Base-by-base conservation (phyloP, 64 coral and sea anemone genomes). In the Catalaphyllia jardinei region DNA sequence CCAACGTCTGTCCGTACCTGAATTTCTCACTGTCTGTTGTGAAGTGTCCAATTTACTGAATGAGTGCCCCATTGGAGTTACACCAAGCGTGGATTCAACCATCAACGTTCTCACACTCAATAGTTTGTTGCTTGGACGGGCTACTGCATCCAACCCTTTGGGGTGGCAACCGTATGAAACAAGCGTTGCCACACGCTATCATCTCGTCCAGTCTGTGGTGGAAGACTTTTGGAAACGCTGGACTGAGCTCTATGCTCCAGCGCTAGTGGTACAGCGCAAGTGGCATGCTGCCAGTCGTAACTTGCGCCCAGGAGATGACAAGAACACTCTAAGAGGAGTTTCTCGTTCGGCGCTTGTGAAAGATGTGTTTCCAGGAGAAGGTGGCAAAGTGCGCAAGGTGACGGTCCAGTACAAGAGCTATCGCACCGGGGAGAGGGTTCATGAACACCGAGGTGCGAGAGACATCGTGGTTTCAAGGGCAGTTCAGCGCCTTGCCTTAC, bases 31-130 rank as follows among this genome's bases (percentile, higher is more conserved):
- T 11, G 42, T 95, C 57, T 92, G 86, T 49, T 83, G 71, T 79
- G 86, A 89, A 54, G 89, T 95, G 49, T 86, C 94, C 20, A 92
- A 92, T 20, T 52, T 95, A 22, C 62, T 95, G 46, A 95, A 95
- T 71, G 89, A 95, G 79, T 42, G 78, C 24, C 94, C 94, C 25
- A 95, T 95, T 19, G 89, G 94, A 24, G 42, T 52, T 0, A 73
- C 8, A 61, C 89, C 89, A 78, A 88, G 90, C 62, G 25, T 24
- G 7, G 94, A 95, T 71, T 95, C 89, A 59, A 49, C 29, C 10
- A 71, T 95, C 14, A 89, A 89, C 73, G 63, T 92, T 31, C 80
- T 95, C 6, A 95, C 86, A 50, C 94, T 89, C 60, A 92, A 95
- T 61, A 89, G 73, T 50, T 88, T 92, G 62, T 71, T 92, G 50